phyloP scores from a whole-genome alignment of 2,888 invertebrate genomes.

The Capitulum mitella region DNA sequence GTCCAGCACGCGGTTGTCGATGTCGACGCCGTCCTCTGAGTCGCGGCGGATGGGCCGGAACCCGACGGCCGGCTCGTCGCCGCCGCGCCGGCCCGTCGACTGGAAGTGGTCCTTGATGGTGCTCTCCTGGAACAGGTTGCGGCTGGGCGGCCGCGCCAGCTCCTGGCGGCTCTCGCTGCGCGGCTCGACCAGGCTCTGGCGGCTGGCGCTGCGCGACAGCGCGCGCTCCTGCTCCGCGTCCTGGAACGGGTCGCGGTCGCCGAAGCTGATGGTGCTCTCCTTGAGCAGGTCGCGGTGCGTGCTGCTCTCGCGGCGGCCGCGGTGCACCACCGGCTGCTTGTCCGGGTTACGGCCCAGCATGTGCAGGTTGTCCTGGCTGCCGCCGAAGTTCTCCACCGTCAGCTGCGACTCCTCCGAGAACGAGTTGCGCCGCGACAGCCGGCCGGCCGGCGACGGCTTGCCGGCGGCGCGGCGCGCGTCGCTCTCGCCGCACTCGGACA shows the following conservation, averaged over 20 bases:
- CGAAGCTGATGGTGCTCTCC: conserved; percentile 29
- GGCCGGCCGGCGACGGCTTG: conserved; percentile 53
- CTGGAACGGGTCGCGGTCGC: conserved; percentile 28
- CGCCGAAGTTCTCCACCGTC: conserved; percentile 87
- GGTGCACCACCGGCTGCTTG: conserved; percentile 54
- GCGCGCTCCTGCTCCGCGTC: conserved; percentile 27
- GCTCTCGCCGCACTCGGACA: conserved; percentile 9
- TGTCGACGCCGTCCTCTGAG: neutral
- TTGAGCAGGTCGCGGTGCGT: conserved; percentile 30
- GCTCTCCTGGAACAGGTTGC: neutral
- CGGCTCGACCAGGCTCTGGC: conserved; percentile 33
- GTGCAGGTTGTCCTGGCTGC: conserved; percentile 73
- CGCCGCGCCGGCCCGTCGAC: neutral
- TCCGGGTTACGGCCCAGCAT: conserved; percentile 74
- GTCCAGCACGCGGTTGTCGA: conserved; percentile 27
- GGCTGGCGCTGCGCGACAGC: conserved; percentile 29
- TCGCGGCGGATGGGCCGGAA: neutral
- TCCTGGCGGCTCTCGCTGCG: conserved; percentile 35
- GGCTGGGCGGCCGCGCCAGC: conserved; percentile 25
- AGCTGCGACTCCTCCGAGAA: conserved; percentile 67
- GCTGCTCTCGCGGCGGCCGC: conserved; percentile 33
- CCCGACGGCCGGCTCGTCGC: neutral
- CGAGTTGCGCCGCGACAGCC: conserved; percentile 75
- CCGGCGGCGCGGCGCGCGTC: conserved; percentile 32
- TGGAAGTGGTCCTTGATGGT: neutral